These are phyloP conservation scores for Crenichthys baileyi DNA, from an alignment of 2,797 vertebrate genomes.

Conservation along the genomic window DNA sequence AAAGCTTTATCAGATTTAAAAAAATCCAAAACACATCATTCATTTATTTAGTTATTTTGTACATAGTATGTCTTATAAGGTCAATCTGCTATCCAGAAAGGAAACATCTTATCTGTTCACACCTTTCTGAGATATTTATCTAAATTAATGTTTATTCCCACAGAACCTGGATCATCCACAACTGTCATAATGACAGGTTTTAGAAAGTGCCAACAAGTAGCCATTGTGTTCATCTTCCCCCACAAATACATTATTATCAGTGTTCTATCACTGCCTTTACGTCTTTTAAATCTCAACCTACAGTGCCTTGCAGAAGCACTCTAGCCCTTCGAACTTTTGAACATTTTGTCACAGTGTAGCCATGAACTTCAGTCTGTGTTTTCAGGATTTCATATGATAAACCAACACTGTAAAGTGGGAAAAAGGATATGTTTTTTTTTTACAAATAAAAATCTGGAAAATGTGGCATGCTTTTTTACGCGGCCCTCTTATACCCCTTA, in stretches of 20 bases:
- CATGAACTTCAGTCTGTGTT: not conserved
- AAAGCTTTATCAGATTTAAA: not conserved
- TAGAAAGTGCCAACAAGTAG: slow-evolving; percentile 51
- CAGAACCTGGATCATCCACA: slow-evolving; percentile 53
- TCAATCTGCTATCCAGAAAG: slow-evolving; percentile 2
- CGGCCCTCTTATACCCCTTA: not conserved
- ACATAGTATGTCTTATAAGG: not conserved
- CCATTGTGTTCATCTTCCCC: slow-evolving; percentile 54
- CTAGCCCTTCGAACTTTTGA: not conserved
- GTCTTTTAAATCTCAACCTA: slow-evolving; percentile 27
- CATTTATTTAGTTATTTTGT: not conserved
- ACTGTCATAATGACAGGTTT: slow-evolving; percentile 58
- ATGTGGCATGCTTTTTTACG: not conserved
- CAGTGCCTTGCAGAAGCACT: not conserved
- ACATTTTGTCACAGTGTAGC: not conserved
- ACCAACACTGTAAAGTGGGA: not conserved
- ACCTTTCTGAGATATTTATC: slow-evolving; percentile 35
- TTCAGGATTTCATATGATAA: not conserved
- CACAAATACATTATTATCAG: slow-evolving; percentile 50
- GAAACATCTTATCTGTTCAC: not conserved
- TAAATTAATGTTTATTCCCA: slow-evolving; percentile 67
- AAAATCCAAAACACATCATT: not conserved
- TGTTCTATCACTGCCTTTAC: slow-evolving; percentile 35
- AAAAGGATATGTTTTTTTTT: not conserved
- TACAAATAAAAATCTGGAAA: too few species aligned